A percentile compares a stretch with the other conserved stretches of the same genome.
These are phyloP conservation scores for Antrozous pallidus DNA, from an alignment of 2,797 vertebrate genomes.

Conservation along the genomic window DNA sequence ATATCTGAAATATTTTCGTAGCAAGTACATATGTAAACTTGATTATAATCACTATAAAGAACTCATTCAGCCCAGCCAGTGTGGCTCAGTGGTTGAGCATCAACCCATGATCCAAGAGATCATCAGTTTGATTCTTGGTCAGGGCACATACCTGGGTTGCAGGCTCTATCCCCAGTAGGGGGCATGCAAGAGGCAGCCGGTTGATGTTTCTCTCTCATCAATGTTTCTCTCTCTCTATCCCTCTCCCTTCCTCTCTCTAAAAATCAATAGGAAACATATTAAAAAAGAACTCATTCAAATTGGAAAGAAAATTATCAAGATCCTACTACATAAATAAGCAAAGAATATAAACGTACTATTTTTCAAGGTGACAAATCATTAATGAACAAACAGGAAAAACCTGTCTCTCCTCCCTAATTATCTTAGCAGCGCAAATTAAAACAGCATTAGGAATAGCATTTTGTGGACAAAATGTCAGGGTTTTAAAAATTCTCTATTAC, in stretches of 20 bases:
- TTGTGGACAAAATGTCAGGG: constrained; percentile 10
- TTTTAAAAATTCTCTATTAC: background rate
- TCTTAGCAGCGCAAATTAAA: background rate
- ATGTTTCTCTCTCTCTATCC: too few relatives aligned
- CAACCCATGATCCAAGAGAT: too few relatives aligned
- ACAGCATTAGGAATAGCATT: background rate
- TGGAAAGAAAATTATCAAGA: background rate
- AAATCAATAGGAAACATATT: too few relatives aligned
- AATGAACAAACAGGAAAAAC: constrained; percentile 8
- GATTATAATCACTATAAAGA: background rate
- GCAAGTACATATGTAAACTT: background rate
- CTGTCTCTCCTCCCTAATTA: background rate
- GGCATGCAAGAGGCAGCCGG: too few relatives aligned
- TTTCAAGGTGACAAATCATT: background rate
- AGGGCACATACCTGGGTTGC: too few relatives aligned
- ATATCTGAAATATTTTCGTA: constrained; percentile 11
- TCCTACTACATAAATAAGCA: background rate
- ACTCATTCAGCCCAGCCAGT: background rate
- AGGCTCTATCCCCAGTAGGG: too few relatives aligned
- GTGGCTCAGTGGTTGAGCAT: too few relatives aligned
- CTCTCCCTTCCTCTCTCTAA: too few relatives aligned
- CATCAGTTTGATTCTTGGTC: too few relatives aligned
- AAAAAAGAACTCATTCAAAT: background rate
- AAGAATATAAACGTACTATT: background rate
- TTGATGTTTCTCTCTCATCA: too few relatives aligned